Evolutionary conservation across 2,113 vertebrate genomes (phyloP).

Genomic region (Ranitomeya variabilis): DNA sequence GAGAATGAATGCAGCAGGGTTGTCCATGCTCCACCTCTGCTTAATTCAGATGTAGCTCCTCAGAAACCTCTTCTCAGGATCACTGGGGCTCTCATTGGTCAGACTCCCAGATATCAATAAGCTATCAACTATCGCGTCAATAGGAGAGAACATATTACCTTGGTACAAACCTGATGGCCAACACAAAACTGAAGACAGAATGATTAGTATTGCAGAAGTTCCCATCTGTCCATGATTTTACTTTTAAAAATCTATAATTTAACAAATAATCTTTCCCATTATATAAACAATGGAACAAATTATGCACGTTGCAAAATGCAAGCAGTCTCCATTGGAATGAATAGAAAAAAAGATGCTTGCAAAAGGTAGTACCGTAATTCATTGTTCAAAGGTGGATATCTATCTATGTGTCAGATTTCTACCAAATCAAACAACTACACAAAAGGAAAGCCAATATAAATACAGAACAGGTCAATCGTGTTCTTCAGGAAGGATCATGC

Average conservation of each 20-base stretch:
- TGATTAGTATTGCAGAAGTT: not conserved
- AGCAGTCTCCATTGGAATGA: not conserved
- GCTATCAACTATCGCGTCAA: too few species aligned
- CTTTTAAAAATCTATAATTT: not conserved
- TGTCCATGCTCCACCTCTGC: too few species aligned
- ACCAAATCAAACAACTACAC: not conserved
- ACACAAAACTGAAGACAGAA: too few species aligned
- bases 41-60: too few species aligned
- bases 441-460: conserved; percentile 3
- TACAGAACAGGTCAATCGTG: not conserved
- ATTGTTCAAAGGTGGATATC: not conserved
- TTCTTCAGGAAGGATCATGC: conserved; percentile 13
- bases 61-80: too few species aligned
- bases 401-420: not conserved
- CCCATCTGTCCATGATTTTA: not conserved
- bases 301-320: not conserved
- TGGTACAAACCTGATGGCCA: too few species aligned
- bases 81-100: too few species aligned
- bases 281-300: not conserved
- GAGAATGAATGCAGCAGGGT: too few species aligned
- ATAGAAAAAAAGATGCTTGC: not conserved
- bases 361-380: not conserved
- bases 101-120: too few species aligned
- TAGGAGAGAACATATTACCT: too few species aligned
- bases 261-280: not conserved